Base-by-base conservation (phyloP, 1,140 invertebrate species). In the Nylanderia fulva region DNA sequence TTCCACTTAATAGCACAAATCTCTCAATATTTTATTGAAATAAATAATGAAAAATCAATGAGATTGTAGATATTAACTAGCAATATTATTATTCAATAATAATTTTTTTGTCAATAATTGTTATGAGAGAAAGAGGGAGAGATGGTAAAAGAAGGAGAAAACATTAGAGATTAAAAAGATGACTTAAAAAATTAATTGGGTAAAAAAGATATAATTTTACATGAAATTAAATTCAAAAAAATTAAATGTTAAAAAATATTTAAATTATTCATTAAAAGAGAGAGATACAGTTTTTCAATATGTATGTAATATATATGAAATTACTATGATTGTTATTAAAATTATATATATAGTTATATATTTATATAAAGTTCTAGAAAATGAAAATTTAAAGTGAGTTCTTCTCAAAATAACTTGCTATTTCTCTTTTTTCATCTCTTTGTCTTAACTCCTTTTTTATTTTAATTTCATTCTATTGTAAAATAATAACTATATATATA, bases 1-100 rank as follows among this genome's bases (percentile, higher is more conserved):
- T 60, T 5, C 21, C 2, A 71, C 21, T 8, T 18, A 60, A 33
- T 33, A 33, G 18, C 21, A 27, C 5, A 54, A 76, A 48, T 76
- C 7, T 42, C 4, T 63, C 6, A 29, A 29, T 76, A 45, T 61
- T 60, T 18, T 42, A 60, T 0, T 42, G 24, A 3, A 18, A 56
- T 6, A 27, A 74, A 60, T n/a, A n/a, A 61, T 45, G 21, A 75
- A 61, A 42, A 45, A 72, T 71, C 7, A 21, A 29, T 85, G 2
- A 66, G 29, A 48, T 18, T 48, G 15, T 48, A 18, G 4, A 18
- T 42, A 8, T 42, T 48, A 18, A 48, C 45, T 48, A 48, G n/a
- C n/a, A 21, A 9, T 6, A 21, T 9, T 24, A 18, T 56, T 21
- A 56, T 56, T 56, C 18, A 18, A n/a, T 54, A 21, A 54, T 8